A percentile compares a stretch with the other conserved stretches of the same genome.
phyloP scores from a whole-genome alignment of 2,113 vertebrate species.

The Rhegmatorhina hoffmannsi region DNA sequence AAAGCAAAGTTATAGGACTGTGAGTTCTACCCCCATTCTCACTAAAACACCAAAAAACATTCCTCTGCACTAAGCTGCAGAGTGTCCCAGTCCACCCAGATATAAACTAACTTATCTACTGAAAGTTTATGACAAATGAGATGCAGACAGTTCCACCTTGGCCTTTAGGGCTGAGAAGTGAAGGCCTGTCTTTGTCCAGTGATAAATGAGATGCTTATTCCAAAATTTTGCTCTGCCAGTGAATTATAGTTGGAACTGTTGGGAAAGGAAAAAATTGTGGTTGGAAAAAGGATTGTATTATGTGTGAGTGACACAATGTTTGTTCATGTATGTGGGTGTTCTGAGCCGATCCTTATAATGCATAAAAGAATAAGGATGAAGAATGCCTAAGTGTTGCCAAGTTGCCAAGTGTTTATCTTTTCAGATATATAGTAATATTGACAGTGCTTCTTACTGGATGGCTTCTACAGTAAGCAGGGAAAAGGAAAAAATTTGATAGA shows the following conservation, averaged over 20 bases:
- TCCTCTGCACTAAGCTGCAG: background rate
- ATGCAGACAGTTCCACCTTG: slow-evolving; percentile 39
- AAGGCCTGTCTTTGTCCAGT: slow-evolving; percentile 51
- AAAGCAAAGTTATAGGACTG: background rate
- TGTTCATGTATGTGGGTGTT: slow-evolving; percentile 59
- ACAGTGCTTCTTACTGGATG: background rate
- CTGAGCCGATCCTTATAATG: background rate
- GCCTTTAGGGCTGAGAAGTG: slow-evolving; percentile 32
- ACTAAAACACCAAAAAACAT: background rate
- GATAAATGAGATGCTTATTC: slow-evolving; percentile 64
- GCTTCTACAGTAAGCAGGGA: background rate
- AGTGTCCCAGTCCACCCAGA: background rate
- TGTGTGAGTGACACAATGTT: slow-evolving; percentile 56
- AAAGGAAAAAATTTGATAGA: background rate
- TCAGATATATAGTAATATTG: slow-evolving; percentile 2
- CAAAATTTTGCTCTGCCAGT: slow-evolving; percentile 51
- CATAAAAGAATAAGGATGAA: slow-evolving; percentile 42
- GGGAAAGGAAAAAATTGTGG: slow-evolving; percentile 51
- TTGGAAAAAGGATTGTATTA: slow-evolving; percentile 62
- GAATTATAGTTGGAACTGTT: slow-evolving; percentile 55
- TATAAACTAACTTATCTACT: slow-evolving; percentile 22
- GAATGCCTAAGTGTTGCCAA: slow-evolving; percentile 49
- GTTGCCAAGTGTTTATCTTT: slow-evolving; percentile 61
- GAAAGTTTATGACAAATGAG: slow-evolving; percentile 47
- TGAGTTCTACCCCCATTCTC: background rate